These are phyloP conservation scores for Drosophila burlai DNA, from an alignment of 1,140 invertebrate genomes.

Conservation along the genomic window DNA sequence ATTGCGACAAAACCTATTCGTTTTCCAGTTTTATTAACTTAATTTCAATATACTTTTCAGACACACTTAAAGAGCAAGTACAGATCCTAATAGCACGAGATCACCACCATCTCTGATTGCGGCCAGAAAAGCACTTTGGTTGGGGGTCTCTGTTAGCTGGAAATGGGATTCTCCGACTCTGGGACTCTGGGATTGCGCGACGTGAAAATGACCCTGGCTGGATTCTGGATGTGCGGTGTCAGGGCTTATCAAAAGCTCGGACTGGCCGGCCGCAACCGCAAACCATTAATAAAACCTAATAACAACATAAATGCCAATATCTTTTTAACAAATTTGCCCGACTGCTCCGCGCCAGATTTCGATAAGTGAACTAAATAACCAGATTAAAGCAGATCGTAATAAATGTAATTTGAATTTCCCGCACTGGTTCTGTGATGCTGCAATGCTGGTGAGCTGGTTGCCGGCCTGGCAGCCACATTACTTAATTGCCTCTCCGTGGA, in stretches of 20 bases:
- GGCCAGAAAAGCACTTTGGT: slow-evolving; percentile 10
- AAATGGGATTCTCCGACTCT: slow-evolving; percentile 46
- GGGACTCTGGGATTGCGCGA: slow-evolving; percentile 47
- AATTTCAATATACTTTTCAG: not conserved
- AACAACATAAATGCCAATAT: slow-evolving; percentile 77
- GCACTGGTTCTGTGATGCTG: slow-evolving; percentile 9
- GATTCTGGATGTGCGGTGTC: slow-evolving; percentile 47
- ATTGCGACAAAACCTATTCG: too few species aligned
- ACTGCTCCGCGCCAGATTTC: slow-evolving; percentile 51
- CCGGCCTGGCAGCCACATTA: slow-evolving; percentile 47
- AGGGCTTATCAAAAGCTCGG: slow-evolving; percentile 60
- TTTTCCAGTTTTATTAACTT: too few species aligned
- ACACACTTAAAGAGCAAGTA: not conserved
- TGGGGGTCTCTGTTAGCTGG: slow-evolving; percentile 49
- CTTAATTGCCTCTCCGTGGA: slow-evolving; percentile 76
- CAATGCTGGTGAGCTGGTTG: not conserved
- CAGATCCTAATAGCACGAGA: slow-evolving; percentile 11
- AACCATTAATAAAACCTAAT: slow-evolving; percentile 79
- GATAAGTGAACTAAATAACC: slow-evolving; percentile 77
- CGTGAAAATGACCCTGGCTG: slow-evolving; percentile 56
- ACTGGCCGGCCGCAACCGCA: slow-evolving; percentile 43
- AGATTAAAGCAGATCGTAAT: slow-evolving; percentile 70
- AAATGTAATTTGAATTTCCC: slow-evolving; percentile 80
- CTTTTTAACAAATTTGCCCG: slow-evolving; percentile 59
- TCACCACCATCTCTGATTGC: slow-evolving; percentile 45